These are phyloP conservation scores for Origma solitaria DNA, from an alignment of 2,113 vertebrate species.

Conservation along the genomic window DNA sequence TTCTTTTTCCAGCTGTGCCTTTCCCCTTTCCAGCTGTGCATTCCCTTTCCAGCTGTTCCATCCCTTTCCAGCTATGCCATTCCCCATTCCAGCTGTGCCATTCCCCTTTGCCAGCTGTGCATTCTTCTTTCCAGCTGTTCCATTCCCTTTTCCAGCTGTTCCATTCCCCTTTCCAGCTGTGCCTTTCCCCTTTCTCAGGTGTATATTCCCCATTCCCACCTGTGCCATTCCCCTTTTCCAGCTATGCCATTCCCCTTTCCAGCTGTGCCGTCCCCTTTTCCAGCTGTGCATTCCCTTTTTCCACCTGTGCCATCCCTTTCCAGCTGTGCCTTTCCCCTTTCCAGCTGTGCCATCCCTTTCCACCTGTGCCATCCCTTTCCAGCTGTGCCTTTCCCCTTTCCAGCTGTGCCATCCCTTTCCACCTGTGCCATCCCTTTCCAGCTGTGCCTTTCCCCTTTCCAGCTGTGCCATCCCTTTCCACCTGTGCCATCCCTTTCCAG, in stretches of 20 bases:
- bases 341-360: accelerated
- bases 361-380: not conserved
- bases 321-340: not conserved
- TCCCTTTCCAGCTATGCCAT: no score
- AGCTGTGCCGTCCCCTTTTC: not conserved
- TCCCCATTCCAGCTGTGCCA: not conserved
- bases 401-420: no score
- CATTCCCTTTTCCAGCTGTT: not conserved
- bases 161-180: not conserved
- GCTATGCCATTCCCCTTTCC: not conserved
- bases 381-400: not conserved
- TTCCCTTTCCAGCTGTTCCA: not conserved
- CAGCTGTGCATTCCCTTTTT: not conserved
- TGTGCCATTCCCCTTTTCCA: not conserved
- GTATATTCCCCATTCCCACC: no score
- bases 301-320: not conserved
- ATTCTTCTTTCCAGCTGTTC: not conserved
- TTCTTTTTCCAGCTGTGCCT: no score
- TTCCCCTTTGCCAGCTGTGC: not conserved
- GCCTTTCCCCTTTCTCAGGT: not conserved
- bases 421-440: not conserved
- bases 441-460: no score
- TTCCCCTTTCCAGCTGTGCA: no score
- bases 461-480: not conserved
- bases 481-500: accelerated